Percentiles rank a stretch among this genome's conserved stretches.
Conservation (phyloP, 2,797 vertebrate genomes). For the Holocentrus rufus region DNA sequence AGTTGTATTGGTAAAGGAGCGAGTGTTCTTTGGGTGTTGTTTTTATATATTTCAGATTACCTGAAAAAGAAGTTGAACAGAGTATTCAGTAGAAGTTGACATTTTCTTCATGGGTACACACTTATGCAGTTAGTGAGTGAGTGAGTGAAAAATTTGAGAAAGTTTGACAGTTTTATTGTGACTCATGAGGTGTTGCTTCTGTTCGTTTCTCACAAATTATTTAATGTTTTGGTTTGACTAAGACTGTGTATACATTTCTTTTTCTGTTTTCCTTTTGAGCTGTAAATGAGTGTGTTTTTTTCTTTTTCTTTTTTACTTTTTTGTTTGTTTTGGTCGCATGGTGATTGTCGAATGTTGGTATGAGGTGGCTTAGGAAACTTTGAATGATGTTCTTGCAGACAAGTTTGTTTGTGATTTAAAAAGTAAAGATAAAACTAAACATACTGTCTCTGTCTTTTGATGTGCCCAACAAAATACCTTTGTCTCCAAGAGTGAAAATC, state of each 20-base stretch:
- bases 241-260: slow-evolving; percentile 50
- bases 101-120: slow-evolving; percentile 34
- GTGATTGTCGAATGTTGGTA: slow-evolving; percentile 61
- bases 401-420: slow-evolving; percentile 58
- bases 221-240: slow-evolving; percentile 62
- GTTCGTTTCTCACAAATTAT: slow-evolving; percentile 32
- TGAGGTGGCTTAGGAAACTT: slow-evolving; percentile 55
- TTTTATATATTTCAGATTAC: slow-evolving; percentile 59
- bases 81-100: slow-evolving; percentile 33
- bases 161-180: slow-evolving; percentile 32
- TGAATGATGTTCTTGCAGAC: slow-evolving; percentile 52
- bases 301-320: too few relatives aligned
- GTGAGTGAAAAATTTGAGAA: slow-evolving; percentile 18
- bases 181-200: slow-evolving; percentile 18
- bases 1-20: slow-evolving; percentile 38
- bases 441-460: neutral
- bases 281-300: slow-evolving; percentile 36
- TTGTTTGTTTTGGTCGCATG: slow-evolving; percentile 55
- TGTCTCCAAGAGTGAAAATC: too few relatives aligned
- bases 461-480: neutral
- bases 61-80: slow-evolving; percentile 33
- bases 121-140: slow-evolving; percentile 37
- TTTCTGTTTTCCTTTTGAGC: slow-evolving; percentile 37
- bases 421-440: slow-evolving; percentile 23
- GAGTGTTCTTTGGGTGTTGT: slow-evolving; percentile 48